Evolutionary conservation across 2,888 invertebrate species (phyloP), one percentile per base, ranked within the genome.

Genomic region (Microchrysa polita): DNA sequence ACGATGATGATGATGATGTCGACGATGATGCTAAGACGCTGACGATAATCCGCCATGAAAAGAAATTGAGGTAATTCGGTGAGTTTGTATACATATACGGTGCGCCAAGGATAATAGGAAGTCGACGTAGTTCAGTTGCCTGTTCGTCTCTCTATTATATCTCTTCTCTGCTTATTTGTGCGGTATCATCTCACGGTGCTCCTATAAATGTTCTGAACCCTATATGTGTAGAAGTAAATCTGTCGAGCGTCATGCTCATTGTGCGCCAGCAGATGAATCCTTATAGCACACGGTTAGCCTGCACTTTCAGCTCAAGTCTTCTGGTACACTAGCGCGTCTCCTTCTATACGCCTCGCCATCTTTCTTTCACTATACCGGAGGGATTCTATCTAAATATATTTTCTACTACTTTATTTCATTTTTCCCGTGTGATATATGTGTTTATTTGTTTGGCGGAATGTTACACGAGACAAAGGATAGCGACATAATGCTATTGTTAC

Each of bases 51-150:
- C 65, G 5, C 48, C 20, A 65, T 65, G 65, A 65, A 65, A 65
- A 65, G 65, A 65, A 65, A 65, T 65, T 65, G 65, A 65, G 65
- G 65, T 65, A 65, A 65, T 65, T 65, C 65, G 65, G 65, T 65
- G 65, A 65, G 65, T 65, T 65, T 65, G 65, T 65, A 34, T 65
- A 65, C 65, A 14, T n/a, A n/a, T n/a, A n/a, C n/a, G n/a, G n/a
- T n/a, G 44, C 48, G 1, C 22, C 65, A 23, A 48, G 65, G 65
- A 65, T 65, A 65, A 65, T 65, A 65, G 48, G 48, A 48, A n/a
- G 34, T 14, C 44, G 14, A 44, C 44, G 48, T 9, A 22, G 48
- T 65, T 65, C 65, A 48, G 34, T 48, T 65, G 65, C 48, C 48
- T 65, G 65, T 22, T 22, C 20, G 65, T 14, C 65, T 27, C 65